Evolutionary conservation across 2,888 invertebrate species (phyloP).

Genomic region (Tetranychus truncatus): DNA sequence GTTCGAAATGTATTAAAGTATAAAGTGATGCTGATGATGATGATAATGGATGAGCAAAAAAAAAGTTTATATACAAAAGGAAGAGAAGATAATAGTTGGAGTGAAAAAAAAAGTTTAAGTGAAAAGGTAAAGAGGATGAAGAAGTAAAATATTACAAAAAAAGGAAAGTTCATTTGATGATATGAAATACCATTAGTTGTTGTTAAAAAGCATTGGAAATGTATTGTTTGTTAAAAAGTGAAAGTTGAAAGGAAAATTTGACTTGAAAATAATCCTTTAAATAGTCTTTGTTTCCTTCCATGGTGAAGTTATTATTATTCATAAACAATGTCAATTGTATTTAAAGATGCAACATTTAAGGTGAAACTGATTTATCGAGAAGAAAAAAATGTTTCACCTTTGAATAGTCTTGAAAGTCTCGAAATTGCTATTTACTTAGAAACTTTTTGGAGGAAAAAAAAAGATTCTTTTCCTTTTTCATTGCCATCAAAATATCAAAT

Average conservation of each 20-base stretch:
- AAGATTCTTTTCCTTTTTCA: no score
- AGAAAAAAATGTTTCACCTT: no score
- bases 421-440: no score
- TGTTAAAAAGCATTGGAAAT: no score
- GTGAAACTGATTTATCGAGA: no score
- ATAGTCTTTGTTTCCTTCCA: not conserved
- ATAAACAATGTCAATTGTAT: no score
- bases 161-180: not conserved
- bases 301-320: no score
- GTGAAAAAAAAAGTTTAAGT: not conserved
- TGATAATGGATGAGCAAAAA: not conserved
- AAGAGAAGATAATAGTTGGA: not conserved
- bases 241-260: not conserved
- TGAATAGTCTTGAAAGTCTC: no score
- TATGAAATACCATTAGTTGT: no score
- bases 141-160: conserved; percentile 2
- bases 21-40: not conserved
- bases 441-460: no score
- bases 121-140: not conserved
- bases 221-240: no score
- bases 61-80: not conserved
- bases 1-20: not conserved
- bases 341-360: no score
- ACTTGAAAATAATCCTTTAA: not conserved
- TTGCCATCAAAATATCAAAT: not conserved